Base-by-base conservation (phyloP, 2,888 invertebrate genomes). In the Tenthredo livida region DNA sequence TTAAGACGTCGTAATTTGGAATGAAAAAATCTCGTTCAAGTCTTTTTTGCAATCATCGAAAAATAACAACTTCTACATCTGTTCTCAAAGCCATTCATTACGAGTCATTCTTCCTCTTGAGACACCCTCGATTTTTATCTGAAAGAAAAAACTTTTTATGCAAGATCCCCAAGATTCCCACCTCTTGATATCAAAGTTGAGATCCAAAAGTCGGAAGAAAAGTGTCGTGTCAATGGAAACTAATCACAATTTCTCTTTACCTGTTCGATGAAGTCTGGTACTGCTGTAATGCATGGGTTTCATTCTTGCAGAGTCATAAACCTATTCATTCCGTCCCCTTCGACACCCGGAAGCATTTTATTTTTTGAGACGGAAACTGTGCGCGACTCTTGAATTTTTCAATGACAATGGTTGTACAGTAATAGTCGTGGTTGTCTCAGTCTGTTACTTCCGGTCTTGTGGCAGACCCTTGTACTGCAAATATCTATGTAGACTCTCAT, bases 391-490 rank as follows among this genome's bases (percentile, higher is more conserved):
- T 58, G 61, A 50, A 80, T 80, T 61, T 80, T 80, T 80, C 58
- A 58, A 37, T 50, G 61, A 58, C 17, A 54, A 77, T 50, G 17
- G 54, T 40, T 58, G n/a, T 47, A 37, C 58, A 37, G 29, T 29
- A 15, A 54, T 50, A 9, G 54, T 75, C 61, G 17, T 58, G 15
- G 58, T 61, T 80, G 80, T 61, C 54, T 33, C 80, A 10, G n/a
- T 33, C 80, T 61, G 80, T 80, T 80, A 58, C 80, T 80, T 80
- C 80, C 80, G 80, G 80, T 61, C 80, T 29, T 80, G 15, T 21
- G 50, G 61, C 40, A 37, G 21, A 78, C 58, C 80, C 80, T 80
- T 80, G 37, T 61, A 7, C 58, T 61, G 80, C 58, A 61, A 80
- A 80, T 80, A 58, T 17, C 50, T n/a, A 21, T 43, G 25, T 77